A percentile compares a stretch with the other conserved stretches of the same genome.
Evolutionary conservation across 2,888 invertebrate genomes (phyloP).

Genomic region (Lottia scabra): DNA sequence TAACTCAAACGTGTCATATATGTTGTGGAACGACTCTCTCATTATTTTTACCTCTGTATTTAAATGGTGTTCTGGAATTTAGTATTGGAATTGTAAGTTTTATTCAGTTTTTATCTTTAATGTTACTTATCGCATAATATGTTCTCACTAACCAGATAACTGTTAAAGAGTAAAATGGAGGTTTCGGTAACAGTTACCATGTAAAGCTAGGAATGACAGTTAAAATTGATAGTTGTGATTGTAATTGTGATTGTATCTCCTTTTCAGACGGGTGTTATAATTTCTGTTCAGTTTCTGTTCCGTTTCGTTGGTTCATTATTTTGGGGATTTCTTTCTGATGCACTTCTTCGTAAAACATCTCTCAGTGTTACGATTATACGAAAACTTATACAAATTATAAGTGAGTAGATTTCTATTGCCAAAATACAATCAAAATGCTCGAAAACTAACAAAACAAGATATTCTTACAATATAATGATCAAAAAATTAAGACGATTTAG

Average conservation of each 20-base stretch:
- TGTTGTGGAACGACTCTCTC: slow-evolving; percentile 8
- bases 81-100: slow-evolving; percentile 10
- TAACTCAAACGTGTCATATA: slow-evolving; percentile 10
- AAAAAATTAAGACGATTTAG: too few species aligned
- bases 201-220: too few species aligned
- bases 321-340: slow-evolving; percentile 2
- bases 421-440: too few species aligned
- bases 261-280: neutral
- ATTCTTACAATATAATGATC: too few species aligned
- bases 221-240: too few species aligned
- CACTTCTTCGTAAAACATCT: neutral
- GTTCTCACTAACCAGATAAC: too few species aligned
- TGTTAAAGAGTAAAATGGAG: too few species aligned
- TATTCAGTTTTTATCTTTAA: neutral
- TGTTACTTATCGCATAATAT: neutral
- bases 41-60: slow-evolving; percentile 10
- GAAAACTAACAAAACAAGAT: too few species aligned
- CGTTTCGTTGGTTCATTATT: slow-evolving; percentile 5
- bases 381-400: neutral
- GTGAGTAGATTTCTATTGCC: neutral
- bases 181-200: too few species aligned
- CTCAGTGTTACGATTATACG: slow-evolving; percentile 7
- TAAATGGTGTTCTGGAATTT: slow-evolving; percentile 11
- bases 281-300: neutral
- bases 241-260: neutral